Conservation (phyloP, 2,888 invertebrate species). For the Drosophila parthenogenetica region DNA sequence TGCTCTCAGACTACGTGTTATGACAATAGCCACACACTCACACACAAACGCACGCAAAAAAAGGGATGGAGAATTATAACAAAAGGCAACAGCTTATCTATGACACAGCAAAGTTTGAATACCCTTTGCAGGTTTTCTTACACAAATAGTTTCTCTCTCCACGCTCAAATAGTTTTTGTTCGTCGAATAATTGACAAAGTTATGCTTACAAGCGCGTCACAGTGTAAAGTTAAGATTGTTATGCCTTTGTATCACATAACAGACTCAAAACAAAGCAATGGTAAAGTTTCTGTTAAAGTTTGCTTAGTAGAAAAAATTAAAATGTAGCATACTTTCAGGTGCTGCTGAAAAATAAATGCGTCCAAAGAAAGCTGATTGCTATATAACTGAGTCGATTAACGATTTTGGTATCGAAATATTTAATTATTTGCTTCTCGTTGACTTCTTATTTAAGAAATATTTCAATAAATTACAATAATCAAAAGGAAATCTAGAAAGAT, state of each 20-base stretch:
- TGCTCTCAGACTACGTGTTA: constrained; percentile 49
- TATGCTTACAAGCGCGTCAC: constrained; percentile 1
- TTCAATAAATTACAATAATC: too few species aligned
- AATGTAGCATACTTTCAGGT: background rate
- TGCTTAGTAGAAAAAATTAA: background rate
- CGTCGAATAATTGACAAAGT: constrained; percentile 15
- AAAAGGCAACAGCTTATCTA: constrained; percentile 29
- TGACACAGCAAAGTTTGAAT: constrained; percentile 39
- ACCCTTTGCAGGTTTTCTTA: constrained; percentile 28
- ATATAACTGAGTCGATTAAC: background rate
- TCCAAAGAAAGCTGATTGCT: background rate
- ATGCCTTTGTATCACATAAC: background rate
- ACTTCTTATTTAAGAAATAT: too few species aligned
- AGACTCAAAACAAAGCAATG: background rate
- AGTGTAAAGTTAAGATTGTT: constrained; percentile 11
- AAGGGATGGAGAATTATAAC: constrained; percentile 26
- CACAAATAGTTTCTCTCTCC: constrained; percentile 16
- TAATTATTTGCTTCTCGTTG: too few species aligned
- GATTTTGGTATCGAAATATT: too few species aligned
- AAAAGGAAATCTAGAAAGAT: too few species aligned
- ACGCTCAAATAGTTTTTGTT: constrained; percentile 16
- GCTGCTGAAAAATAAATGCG: background rate
- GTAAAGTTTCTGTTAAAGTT: background rate
- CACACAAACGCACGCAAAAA: background rate
- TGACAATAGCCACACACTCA: constrained; percentile 44